Evolutionary conservation across 2,797 vertebrate genomes (phyloP).

Genomic region (Nannoperca obscura): DNA sequence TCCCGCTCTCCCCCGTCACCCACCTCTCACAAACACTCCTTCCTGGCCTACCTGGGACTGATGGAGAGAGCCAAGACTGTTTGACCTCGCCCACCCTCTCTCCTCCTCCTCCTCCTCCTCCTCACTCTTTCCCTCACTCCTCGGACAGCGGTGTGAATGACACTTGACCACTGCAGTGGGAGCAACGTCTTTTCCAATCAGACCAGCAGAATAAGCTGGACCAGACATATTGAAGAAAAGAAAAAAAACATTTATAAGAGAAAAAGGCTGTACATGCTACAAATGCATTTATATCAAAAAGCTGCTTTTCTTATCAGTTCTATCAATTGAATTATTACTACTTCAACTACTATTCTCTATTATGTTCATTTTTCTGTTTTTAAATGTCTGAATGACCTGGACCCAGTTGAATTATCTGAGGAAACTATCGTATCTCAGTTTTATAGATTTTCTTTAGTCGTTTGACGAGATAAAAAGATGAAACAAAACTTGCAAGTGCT

Average conservation of each 20-base stretch:
- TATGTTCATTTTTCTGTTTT: conserved; percentile 69
- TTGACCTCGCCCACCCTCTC: conserved; percentile 82
- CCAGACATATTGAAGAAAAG: conserved; percentile 84
- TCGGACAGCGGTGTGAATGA: conserved; percentile 72
- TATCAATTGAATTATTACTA: conserved; percentile 85
- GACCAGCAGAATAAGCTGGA: conserved; percentile 91
- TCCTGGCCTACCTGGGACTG: conserved; percentile 98
- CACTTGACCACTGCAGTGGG: conserved; percentile 74
- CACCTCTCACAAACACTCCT: conserved; percentile 97
- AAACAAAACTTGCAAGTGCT: conserved; percentile 84
- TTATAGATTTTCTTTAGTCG: conserved; percentile 78
- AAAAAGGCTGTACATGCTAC: conserved; percentile 93
- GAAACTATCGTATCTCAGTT: conserved; percentile 76
- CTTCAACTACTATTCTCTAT: conserved; percentile 79
- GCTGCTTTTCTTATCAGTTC: conserved; percentile 93
- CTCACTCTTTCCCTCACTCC: conserved; percentile 52
- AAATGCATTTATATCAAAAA: conserved; percentile 95
- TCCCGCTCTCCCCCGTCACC: conserved; percentile 86
- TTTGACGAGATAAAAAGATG: conserved; percentile 75
- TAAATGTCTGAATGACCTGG: conserved; percentile 82
- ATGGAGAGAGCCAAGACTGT: conserved; percentile 96
- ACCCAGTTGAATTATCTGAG: conserved; percentile 82
- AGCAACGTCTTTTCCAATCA: conserved; percentile 82
- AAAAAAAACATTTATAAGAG: conserved; percentile 86
- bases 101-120: conserved; percentile 25